Percentiles rank a stretch among this genome's conserved stretches.
These are phyloP conservation scores for Ceratina calcarata DNA, from an alignment of 1,140 invertebrate genomes.

Conservation along the genomic window DNA sequence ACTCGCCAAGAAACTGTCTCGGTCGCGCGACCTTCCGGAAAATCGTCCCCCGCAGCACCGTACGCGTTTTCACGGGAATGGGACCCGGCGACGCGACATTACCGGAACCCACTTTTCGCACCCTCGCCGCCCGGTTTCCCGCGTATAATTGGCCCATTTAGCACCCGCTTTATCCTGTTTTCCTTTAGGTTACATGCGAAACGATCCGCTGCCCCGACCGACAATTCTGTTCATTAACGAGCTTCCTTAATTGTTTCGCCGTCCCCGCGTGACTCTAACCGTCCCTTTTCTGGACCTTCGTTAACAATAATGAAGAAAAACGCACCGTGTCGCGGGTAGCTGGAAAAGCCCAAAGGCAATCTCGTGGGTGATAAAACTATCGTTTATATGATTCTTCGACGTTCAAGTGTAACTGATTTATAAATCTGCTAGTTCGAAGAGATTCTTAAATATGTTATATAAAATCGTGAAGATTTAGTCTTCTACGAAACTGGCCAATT, in stretches of 20 bases:
- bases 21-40: not conserved
- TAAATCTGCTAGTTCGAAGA: no score
- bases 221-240: slow-evolving; percentile 63
- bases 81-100: slow-evolving; percentile 9
- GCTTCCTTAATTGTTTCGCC: slow-evolving; percentile 62
- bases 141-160: slow-evolving; percentile 64
- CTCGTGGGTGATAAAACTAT: no score
- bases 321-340: not conserved
- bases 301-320: slow-evolving; percentile 28
- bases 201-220: slow-evolving; percentile 56
- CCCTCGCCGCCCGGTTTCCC: slow-evolving; percentile 40
- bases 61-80: not conserved
- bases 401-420: no score
- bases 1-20: slow-evolving; percentile 18
- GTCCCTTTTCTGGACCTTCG: not conserved
- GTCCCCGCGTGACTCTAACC: not conserved
- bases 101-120: slow-evolving; percentile 44
- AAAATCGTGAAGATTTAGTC: no score
- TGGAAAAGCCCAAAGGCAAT: not conserved
- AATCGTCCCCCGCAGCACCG: not conserved
- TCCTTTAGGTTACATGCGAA: slow-evolving; percentile 65
- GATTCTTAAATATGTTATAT: no score
- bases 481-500: no score
- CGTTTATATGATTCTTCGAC: no score
- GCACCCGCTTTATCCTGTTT: slow-evolving; percentile 64